phyloP scores from a whole-genome alignment of 2,797 vertebrate species.

The Enteromius anoplus region DNA sequence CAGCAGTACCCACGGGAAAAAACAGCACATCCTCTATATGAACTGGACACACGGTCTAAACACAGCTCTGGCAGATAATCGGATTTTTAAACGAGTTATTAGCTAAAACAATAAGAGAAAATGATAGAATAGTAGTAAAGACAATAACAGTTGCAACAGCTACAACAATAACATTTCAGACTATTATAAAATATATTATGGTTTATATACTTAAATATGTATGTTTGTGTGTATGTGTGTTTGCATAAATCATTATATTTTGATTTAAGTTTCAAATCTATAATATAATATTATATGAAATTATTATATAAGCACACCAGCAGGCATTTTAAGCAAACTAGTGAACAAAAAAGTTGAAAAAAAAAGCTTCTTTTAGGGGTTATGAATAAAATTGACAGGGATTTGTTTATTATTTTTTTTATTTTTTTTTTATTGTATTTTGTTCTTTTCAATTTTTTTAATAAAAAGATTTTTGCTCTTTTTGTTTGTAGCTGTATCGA shows the following conservation, averaged over 20 bases:
- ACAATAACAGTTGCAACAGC: not conserved
- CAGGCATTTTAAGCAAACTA: not conserved
- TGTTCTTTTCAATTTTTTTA: not conserved
- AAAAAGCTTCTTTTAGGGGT: not conserved
- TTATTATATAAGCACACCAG: not conserved
- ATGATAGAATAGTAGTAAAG: not conserved
- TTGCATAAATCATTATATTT: not conserved
- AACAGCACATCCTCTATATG: not conserved
- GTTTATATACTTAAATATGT: not conserved
- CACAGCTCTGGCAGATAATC: not conserved
- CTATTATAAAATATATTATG: not conserved
- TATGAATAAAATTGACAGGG: not conserved
- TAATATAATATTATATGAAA: not conserved
- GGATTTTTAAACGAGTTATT: not conserved
- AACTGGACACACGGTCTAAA: not conserved
- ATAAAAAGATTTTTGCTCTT: not conserved
- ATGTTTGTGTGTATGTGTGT: not conserved
- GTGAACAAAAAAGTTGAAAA: not conserved
- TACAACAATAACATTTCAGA: not conserved
- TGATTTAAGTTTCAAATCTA: not conserved
- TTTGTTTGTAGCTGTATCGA: not conserved
- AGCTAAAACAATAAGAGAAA: not conserved
- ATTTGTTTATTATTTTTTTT: not conserved
- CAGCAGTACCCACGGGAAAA: constrained; percentile 1
- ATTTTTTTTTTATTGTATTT: not conserved